These are phyloP conservation scores for Drosophila percnosoma DNA, from an alignment of 2,888 invertebrate species.

Conservation along the genomic window DNA sequence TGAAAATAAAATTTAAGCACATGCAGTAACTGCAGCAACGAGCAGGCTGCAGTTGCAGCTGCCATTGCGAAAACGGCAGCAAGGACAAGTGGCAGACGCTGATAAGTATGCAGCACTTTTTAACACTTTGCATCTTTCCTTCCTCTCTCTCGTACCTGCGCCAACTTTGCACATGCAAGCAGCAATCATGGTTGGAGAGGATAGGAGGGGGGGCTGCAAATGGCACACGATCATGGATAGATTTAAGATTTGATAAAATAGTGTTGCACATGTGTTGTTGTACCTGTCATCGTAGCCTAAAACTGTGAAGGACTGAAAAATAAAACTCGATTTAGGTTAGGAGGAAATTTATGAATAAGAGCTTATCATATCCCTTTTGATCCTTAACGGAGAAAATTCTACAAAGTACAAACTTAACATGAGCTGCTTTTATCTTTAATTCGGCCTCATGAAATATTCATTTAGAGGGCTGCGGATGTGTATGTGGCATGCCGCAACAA, in stretches of 20 bases:
- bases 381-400: not conserved
- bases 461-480: slow-evolving; percentile 47
- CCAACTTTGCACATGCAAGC: not conserved
- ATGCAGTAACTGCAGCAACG: slow-evolving; percentile 25
- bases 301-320: not conserved
- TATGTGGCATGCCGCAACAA: slow-evolving; percentile 58
- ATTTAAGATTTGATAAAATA: slow-evolving; percentile 24
- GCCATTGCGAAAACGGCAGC: slow-evolving; percentile 35
- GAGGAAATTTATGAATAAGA: not conserved
- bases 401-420: not conserved
- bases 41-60: slow-evolving; percentile 1
- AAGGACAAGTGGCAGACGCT: slow-evolving; percentile 69
- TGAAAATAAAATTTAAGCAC: slow-evolving; percentile 70
- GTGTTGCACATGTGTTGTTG: slow-evolving; percentile 9
- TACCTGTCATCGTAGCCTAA: not conserved
- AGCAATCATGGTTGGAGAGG: not conserved
- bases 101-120: slow-evolving; percentile 72
- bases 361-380: not conserved
- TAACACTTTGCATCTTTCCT: slow-evolving; percentile 28
- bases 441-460: slow-evolving; percentile 42
- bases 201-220: not conserved
- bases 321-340: not conserved
- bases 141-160: not conserved
- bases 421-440: not conserved
- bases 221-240: slow-evolving; percentile 20